Evolutionary conservation across 2,888 invertebrate genomes (phyloP).

Genomic region (Scaptomyza caliginosa): DNA sequence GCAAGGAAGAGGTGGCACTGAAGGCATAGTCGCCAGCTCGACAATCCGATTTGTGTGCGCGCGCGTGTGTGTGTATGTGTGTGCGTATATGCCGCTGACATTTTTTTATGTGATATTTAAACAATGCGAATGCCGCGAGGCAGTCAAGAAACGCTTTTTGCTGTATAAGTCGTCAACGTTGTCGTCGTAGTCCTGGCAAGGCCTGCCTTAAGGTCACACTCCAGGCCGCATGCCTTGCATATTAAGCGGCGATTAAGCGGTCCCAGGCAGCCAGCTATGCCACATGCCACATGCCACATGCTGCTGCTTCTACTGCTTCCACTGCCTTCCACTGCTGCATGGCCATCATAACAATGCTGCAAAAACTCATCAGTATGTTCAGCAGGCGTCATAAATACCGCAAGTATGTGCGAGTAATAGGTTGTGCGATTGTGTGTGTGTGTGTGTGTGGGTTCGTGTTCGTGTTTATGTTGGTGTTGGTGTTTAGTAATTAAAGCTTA

Average conservation of each 20-base stretch:
- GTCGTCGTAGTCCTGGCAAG: constrained; percentile 25
- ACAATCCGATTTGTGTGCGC: constrained; percentile 10
- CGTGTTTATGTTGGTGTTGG: not conserved
- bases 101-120: constrained; percentile 66
- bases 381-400: constrained; percentile 65
- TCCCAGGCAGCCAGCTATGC: constrained; percentile 14
- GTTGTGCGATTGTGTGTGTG: not conserved
- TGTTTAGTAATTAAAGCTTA: constrained; percentile 64
- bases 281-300: constrained; percentile 32
- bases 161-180: not conserved
- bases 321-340: too few species aligned
- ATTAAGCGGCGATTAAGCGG: constrained; percentile 71
- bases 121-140: constrained; percentile 39
- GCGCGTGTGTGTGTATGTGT: not conserved
- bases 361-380: constrained; percentile 54
- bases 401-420: constrained; percentile 4
- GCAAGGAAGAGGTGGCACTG: not conserved
- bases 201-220: constrained; percentile 51
- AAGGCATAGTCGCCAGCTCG: constrained; percentile 1
- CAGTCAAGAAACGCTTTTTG: constrained; percentile 28
- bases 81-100: constrained; percentile 40
- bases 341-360: constrained; percentile 55
- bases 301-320: constrained; percentile 11
- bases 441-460: not conserved
- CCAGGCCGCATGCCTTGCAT: constrained; percentile 70